phyloP scores from a whole-genome alignment of 2,888 invertebrate genomes.

The Xylophagus ater region DNA sequence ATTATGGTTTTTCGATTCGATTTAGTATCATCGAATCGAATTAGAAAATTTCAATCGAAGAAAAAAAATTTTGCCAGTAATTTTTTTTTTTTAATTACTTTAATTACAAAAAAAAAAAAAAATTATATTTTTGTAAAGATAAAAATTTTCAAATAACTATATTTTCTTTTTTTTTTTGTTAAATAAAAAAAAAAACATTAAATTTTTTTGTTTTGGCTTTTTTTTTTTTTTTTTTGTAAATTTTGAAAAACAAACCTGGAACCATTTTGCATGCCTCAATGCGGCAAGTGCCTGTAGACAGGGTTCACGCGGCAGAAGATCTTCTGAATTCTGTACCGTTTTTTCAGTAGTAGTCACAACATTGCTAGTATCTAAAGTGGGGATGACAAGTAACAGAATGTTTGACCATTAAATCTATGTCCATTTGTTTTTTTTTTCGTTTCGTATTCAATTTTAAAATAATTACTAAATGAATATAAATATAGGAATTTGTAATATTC shows the following conservation, averaged over 20 bases:
- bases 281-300: slow-evolving; percentile 99
- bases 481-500: too few relatives aligned
- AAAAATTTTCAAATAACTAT: slow-evolving; percentile 1
- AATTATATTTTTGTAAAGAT: too few relatives aligned
- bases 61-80: too few relatives aligned
- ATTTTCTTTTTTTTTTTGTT: slow-evolving; percentile 11
- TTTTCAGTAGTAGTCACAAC: slow-evolving; percentile 64
- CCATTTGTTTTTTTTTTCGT: slow-evolving; percentile 5
- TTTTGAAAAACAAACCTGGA: slow-evolving; percentile 67
- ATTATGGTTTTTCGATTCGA: too few relatives aligned
- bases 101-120: too few relatives aligned
- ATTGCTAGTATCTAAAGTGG: slow-evolving; percentile 46
- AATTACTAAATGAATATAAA: slow-evolving; percentile 1
- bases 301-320: slow-evolving; percentile 97
- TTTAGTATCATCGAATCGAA: too few relatives aligned
- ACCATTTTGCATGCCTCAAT: slow-evolving; percentile 99
- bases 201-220: slow-evolving; percentile 6
- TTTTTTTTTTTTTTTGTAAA: slow-evolving; percentile 10
- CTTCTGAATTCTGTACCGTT: slow-evolving; percentile 46
- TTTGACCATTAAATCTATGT: slow-evolving; percentile 51
- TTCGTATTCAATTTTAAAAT: not conserved
- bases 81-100: too few relatives aligned
- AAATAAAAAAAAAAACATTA: slow-evolving; percentile 17
- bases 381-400: slow-evolving; percentile 53
- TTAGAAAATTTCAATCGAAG: too few relatives aligned